Conservation (phyloP, 2,797 vertebrate species). For the Darevskia nairensis region DNA sequence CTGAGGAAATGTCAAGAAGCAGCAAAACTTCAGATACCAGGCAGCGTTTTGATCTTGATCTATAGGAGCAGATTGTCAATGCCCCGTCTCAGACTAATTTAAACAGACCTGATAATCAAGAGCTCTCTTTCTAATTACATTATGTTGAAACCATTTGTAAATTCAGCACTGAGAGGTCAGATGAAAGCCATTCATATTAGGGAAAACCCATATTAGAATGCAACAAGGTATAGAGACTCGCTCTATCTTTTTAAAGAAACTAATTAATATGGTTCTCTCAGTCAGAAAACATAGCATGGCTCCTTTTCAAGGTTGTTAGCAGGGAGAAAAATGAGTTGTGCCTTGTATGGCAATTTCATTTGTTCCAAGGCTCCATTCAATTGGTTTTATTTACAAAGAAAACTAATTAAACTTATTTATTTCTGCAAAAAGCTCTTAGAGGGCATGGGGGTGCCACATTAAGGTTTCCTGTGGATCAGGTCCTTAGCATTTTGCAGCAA, state of each 20-base stretch:
- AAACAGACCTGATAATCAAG: constrained; percentile 62
- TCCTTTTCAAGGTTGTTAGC: neutral
- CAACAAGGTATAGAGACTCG: constrained; percentile 1
- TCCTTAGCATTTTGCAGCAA: neutral
- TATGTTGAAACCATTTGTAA: constrained; percentile 51
- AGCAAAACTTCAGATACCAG: constrained; percentile 51
- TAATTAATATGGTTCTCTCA: no score
- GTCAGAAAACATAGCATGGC: neutral
- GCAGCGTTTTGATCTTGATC: constrained; percentile 66
- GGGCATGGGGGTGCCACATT: neutral
- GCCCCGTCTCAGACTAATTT: constrained; percentile 54
- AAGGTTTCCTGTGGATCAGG: neutral
- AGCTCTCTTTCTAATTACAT: constrained; percentile 60
- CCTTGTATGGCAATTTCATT: neutral
- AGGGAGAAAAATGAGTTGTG: neutral
- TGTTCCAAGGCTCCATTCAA: neutral
- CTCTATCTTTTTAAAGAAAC: neutral
- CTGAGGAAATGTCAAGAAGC: constrained; percentile 52
- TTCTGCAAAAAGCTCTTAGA: neutral
- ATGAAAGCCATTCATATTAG: neutral
- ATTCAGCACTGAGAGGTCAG: constrained; percentile 51
- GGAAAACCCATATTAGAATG: neutral
- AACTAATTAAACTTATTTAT: neutral
- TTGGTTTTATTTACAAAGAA: neutral
- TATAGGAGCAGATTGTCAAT: constrained; percentile 64